phyloP scores from a whole-genome alignment of 2,888 invertebrate species.

The Scaptomyza flava region DNA sequence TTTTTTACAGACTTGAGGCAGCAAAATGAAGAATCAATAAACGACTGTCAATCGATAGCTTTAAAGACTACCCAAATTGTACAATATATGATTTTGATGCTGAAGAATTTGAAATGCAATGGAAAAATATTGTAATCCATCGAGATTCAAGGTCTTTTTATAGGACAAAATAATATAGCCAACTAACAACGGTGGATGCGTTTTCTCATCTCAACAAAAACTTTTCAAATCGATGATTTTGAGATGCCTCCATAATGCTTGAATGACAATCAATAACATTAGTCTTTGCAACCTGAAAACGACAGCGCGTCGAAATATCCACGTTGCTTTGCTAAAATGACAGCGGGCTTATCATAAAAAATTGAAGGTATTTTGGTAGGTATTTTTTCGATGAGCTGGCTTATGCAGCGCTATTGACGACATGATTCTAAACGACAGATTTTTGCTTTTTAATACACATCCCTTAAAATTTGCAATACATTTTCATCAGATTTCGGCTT shows the following conservation, averaged over 20 bases:
- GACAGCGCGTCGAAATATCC: not conserved
- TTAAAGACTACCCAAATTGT: not conserved
- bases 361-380: not conserved
- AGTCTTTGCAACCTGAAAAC: not conserved
- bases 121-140: conserved; percentile 1
- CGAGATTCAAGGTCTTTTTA: not conserved
- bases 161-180: not conserved
- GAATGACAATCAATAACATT: conserved; percentile 7
- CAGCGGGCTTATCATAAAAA: not conserved
- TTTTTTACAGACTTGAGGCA: not conserved
- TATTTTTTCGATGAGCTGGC: not conserved
- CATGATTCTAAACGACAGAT: not conserved
- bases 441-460: not conserved
- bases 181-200: not conserved
- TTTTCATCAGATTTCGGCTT: no score
- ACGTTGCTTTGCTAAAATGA: not conserved
- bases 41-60: not conserved
- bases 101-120: conserved; percentile 1
- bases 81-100: not conserved
- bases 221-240: conserved; percentile 7
- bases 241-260: conserved; percentile 3
- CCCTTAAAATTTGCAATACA: not conserved
- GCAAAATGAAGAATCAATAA: not conserved
- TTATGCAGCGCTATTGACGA: not conserved
- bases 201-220: not conserved